phyloP scores from a whole-genome alignment of 30 jellyfish, hydroid and myxozoan genomes.

The Pelagia noctiluca region DNA sequence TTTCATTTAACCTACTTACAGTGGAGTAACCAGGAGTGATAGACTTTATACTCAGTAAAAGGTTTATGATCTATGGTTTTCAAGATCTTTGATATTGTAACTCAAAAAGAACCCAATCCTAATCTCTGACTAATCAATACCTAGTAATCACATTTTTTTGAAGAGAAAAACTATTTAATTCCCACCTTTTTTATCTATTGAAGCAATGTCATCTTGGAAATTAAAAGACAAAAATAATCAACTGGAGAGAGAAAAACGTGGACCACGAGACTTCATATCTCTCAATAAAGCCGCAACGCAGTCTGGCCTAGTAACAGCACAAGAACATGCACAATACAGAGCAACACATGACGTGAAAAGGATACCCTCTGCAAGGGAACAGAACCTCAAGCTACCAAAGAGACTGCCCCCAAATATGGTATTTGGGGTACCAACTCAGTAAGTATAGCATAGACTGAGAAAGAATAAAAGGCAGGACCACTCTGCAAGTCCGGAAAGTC shows the following conservation, averaged over 20 bases:
- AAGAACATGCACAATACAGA: constrained; percentile 89
- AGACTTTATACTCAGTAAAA: too few relatives aligned
- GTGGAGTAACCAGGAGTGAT: too few relatives aligned
- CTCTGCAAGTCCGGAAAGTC: too few relatives aligned
- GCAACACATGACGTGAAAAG: constrained; percentile 77
- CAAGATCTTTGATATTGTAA: too few relatives aligned
- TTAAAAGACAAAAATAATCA: constrained; percentile 12
- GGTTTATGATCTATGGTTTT: too few relatives aligned
- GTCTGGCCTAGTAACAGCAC: constrained; percentile 93
- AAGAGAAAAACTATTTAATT: too few relatives aligned
- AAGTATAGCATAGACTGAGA: too few relatives aligned
- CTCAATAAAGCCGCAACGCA: constrained; percentile 95
- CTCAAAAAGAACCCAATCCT: too few relatives aligned
- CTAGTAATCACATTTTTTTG: too few relatives aligned
- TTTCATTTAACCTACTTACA: too few relatives aligned
- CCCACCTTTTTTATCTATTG: background rate
- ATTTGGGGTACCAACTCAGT: constrained; percentile 96
- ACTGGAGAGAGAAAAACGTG: constrained; percentile 18
- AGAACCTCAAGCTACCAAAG: constrained; percentile 51
- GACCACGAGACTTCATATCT: constrained; percentile 79
- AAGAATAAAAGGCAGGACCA: too few relatives aligned
- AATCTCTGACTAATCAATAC: too few relatives aligned
- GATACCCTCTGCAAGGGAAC: constrained; percentile 32
- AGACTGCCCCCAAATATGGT: constrained; percentile 85
- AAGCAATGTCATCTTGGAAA: constrained; percentile 81